Percentiles rank a stretch among this genome's conserved stretches.
phyloP scores from a whole-genome alignment of 2,797 vertebrate genomes.

The Perodicticus potto region DNA sequence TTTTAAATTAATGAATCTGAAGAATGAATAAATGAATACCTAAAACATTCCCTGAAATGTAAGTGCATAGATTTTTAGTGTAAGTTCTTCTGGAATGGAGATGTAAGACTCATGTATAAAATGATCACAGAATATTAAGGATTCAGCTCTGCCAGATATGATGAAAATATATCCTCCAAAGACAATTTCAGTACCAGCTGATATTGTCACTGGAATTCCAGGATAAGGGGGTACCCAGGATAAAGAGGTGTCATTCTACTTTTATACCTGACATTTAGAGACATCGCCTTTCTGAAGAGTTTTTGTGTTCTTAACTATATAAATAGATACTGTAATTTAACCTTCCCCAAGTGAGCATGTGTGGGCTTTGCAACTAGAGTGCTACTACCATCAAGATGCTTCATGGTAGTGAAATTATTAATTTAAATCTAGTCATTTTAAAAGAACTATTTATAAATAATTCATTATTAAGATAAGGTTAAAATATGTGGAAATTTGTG shows the following conservation, averaged over 20 bases:
- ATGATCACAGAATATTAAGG: background rate
- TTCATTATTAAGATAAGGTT: background rate
- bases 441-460: background rate
- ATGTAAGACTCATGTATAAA: background rate
- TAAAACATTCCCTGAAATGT: background rate
- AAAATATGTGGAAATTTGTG: background rate
- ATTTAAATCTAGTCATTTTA: background rate
- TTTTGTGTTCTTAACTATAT: background rate
- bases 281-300: background rate
- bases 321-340: background rate
- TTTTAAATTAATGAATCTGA: background rate
- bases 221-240: background rate
- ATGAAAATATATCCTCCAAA: background rate
- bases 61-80: background rate
- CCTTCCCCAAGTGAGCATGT: background rate
- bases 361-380: no score
- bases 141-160: background rate
- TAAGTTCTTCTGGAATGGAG: background rate
- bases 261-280: background rate
- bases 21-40: background rate
- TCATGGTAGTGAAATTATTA: background rate
- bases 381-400: background rate
- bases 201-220: background rate
- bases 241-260: background rate
- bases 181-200: background rate